Percentiles rank a stretch among this genome's conserved stretches.
phyloP scores from a whole-genome alignment of 2,113 vertebrate genomes.

The Plecotus auritus region DNA sequence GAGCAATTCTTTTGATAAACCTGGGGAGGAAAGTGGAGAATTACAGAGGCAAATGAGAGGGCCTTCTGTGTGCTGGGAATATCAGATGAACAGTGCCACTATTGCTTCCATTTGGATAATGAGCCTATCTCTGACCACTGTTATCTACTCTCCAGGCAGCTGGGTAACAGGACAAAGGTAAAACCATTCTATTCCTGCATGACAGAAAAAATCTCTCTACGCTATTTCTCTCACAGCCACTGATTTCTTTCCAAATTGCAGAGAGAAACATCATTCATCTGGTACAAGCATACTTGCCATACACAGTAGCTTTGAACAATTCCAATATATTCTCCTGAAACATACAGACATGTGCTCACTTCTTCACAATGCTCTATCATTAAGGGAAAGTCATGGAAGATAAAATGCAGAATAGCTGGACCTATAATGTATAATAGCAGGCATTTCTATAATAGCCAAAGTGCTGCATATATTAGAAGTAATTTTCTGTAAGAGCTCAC shows the following conservation, averaged over 20 bases:
- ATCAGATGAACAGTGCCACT: background rate
- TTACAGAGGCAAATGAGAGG: conserved; percentile 52
- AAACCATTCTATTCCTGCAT: conserved; percentile 38
- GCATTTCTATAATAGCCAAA: conserved; percentile 41
- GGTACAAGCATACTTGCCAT: conserved; percentile 20
- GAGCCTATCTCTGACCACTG: conserved; percentile 53
- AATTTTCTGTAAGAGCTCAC: conserved; percentile 60
- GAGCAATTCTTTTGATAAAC: conserved; percentile 65
- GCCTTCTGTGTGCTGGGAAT: conserved; percentile 40
- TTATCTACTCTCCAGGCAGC: conserved; percentile 56
- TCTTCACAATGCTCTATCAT: conserved; percentile 47
- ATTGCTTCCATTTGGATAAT: conserved; percentile 67
- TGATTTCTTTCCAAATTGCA: conserved; percentile 59
- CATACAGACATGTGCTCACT: conserved; percentile 25
- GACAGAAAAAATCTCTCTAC: conserved; percentile 44
- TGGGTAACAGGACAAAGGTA: conserved; percentile 57
- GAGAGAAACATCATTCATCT: conserved; percentile 51
- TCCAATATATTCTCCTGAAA: conserved; percentile 39
- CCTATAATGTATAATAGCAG: conserved; percentile 46
- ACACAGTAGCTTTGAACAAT: conserved; percentile 43
- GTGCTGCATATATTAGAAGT: conserved; percentile 56
- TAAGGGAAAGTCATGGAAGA: conserved; percentile 56
- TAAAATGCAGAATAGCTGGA: conserved; percentile 62
- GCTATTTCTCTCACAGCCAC: conserved; percentile 45
- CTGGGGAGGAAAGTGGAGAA: conserved; percentile 49